Percentiles rank a stretch among this genome's conserved stretches.
These are phyloP conservation scores for Ornithoptera alexandrae DNA, from an alignment of 2,888 invertebrate species.

Conservation along the genomic window DNA sequence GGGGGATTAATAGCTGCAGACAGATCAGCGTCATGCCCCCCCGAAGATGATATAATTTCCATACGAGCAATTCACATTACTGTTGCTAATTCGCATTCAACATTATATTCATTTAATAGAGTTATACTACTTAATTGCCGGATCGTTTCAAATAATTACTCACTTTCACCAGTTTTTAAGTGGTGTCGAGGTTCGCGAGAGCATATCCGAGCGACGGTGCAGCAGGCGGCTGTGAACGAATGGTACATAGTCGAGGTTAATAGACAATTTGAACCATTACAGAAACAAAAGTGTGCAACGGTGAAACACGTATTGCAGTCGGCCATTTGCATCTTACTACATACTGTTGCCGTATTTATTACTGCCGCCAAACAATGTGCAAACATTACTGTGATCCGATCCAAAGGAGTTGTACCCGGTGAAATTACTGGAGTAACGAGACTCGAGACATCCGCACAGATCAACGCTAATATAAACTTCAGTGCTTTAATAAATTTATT, in stretches of 20 bases:
- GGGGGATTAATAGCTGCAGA: not conserved
- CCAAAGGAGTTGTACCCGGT: no score
- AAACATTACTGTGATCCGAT: no score
- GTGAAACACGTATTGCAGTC: no score
- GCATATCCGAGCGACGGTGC: slow-evolving; percentile 13
- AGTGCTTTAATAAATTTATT: no score
- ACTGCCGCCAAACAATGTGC: no score
- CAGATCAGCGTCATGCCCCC: slow-evolving; percentile 3
- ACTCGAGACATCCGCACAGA: no score
- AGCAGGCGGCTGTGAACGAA: slow-evolving; percentile 1
- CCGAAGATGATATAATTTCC: slow-evolving; percentile 10
- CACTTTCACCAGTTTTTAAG: slow-evolving; percentile 23
- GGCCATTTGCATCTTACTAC: no score
- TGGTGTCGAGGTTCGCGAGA: slow-evolving; percentile 10
- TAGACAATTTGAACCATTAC: not conserved
- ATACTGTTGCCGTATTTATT: no score
- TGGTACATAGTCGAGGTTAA: slow-evolving; percentile 7
- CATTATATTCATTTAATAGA: slow-evolving; percentile 21
- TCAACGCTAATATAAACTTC: no score
- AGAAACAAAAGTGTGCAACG: not conserved
- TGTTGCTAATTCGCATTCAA: slow-evolving; percentile 20
- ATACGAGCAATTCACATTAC: not conserved
- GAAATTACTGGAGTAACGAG: no score
- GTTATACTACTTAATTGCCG: slow-evolving; percentile 17
- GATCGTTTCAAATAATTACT: slow-evolving; percentile 19